A percentile compares a stretch with the other conserved stretches of the same genome.
These are phyloP conservation scores for human DNA, from an alignment of 2,113 vertebrate genomes.

Conservation along the genomic window GRCh38 chr7:109694501-109695000, in stretches of 20 bases:
- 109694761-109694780: neutral
- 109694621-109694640: constrained; percentile 7
- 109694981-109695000: neutral
- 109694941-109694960: neutral
- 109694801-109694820: neutral
- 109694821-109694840: neutral
- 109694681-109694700: constrained; percentile 38
- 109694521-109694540: neutral
- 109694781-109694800: neutral
- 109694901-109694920: neutral
- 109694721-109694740: neutral
- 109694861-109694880: neutral
- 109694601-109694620: neutral
- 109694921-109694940: neutral
- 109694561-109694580: neutral
- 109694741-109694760: neutral
- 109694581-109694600: neutral
- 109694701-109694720: neutral
- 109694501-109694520: neutral
- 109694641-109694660: constrained; percentile 66
- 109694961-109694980: neutral
- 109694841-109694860: neutral
- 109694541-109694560: neutral
- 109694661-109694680: constrained; percentile 70
- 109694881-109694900: neutral